These are phyloP conservation scores for Characodon lateralis DNA, from an alignment of 2,797 vertebrate species.

Conservation along the genomic window DNA sequence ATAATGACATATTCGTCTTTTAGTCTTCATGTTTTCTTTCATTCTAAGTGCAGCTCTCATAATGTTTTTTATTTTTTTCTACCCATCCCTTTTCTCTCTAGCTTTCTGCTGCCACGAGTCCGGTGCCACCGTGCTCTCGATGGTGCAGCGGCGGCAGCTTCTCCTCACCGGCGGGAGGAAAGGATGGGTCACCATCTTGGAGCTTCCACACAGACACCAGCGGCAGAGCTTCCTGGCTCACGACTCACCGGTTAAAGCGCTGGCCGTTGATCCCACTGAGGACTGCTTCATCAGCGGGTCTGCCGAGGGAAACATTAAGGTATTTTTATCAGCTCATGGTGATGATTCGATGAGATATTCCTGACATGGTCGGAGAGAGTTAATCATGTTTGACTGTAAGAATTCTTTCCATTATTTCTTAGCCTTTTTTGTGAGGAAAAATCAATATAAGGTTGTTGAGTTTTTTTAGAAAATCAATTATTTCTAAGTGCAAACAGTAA, in stretches of 20 bases:
- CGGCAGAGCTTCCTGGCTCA: constrained; percentile 95
- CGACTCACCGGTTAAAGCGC: constrained; percentile 94
- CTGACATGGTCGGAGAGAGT: neutral
- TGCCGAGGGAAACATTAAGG: constrained; percentile 98
- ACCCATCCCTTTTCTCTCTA: constrained; percentile 47
- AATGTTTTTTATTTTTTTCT: too few relatives aligned
- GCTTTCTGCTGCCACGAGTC: constrained; percentile 94
- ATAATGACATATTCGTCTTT: neutral
- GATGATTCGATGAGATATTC: neutral
- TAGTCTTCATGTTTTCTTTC: neutral
- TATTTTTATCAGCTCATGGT: constrained; percentile 52
- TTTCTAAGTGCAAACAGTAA: constrained; percentile 8
- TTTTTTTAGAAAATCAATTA: constrained; percentile 11
- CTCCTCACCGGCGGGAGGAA: constrained; percentile 94
- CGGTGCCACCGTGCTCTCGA: constrained; percentile 91
- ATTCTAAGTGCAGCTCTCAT: neutral
- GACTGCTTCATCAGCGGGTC: constrained; percentile 96
- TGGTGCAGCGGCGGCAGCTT: constrained; percentile 92
- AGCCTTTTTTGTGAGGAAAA: neutral
- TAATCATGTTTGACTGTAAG: neutral
- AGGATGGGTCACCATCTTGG: constrained; percentile 92
- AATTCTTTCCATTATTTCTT: neutral
- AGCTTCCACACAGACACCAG: constrained; percentile 88
- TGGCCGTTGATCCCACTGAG: constrained; percentile 90
- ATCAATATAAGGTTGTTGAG: neutral